Base-by-base conservation (phyloP, 2,113 vertebrate species). In the Prunella himalayana region DNA sequence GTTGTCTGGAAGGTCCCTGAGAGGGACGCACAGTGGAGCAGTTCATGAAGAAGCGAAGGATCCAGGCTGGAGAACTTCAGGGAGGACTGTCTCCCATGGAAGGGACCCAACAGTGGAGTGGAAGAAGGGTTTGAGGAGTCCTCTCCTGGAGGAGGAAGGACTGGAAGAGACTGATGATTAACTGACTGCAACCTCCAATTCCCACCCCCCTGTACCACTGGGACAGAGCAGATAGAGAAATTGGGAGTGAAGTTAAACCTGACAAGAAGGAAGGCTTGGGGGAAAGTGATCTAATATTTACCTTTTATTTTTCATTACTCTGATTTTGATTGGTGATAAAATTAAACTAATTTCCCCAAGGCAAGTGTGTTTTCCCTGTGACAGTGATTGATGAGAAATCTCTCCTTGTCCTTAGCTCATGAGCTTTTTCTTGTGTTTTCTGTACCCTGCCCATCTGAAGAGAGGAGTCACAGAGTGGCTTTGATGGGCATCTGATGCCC, bases 201-300 rank as follows among this genome's bases (percentile, higher is more conserved):
- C 13, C 42, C 24, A 44, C 22, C 11, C 27, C 9, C 42, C 9
- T 39, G 13, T 39, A 37, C 11, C 24, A 25, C 33, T 30, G 16
- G 2, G 27, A 41, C 19, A 39, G 23, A 57, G 50, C 15, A 71
- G 33, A 50, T 3, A 22, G 28, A 45, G 37, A 50, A 45, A 57
- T 39, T 0, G 0, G 20, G 9, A 83, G 10, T 56, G 27, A 77
- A 69, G 12, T 2, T 47, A 22, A 61, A 31, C 15, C 10, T 0
- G 0, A n/a, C 15, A 56, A 49, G 11, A 76, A 28, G 17, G 3
- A 7, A 47, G 17, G 18, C 5, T 15, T 56, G 28, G 6, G 6
- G 23, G 6, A 64, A 39, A 8, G 7, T 31, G 4, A 45, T 51
- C 17, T 51, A 51, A 71, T 14, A n/a, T 65, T 84, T 51, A 8